A percentile compares a stretch with the other conserved stretches of the same genome.
These are phyloP conservation scores for Macropodus opercularis DNA, from an alignment of 2,797 vertebrate species.

Conservation along the genomic window DNA sequence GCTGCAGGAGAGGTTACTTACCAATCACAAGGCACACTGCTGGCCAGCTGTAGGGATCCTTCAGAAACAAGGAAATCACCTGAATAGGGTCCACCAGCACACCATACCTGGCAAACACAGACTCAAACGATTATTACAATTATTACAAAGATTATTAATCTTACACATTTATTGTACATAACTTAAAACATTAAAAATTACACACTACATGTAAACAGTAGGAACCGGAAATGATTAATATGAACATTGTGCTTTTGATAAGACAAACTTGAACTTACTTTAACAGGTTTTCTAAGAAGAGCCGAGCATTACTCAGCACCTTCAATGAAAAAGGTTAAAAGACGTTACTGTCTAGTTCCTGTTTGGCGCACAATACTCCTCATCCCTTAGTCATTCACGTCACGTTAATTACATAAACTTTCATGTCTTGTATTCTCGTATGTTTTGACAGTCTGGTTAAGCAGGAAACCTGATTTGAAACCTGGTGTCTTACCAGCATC, in stretches of 20 bases:
- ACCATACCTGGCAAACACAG: slow-evolving; percentile 82
- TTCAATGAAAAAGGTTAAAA: slow-evolving; percentile 61
- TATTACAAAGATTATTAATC: no score
- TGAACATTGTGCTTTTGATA: background rate
- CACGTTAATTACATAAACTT: slow-evolving; percentile 25
- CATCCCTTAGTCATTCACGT: background rate
- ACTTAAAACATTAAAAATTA: background rate
- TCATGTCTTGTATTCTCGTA: slow-evolving; percentile 42
- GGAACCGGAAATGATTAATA: background rate
- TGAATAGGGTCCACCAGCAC: slow-evolving; percentile 92
- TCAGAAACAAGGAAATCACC: slow-evolving; percentile 89
- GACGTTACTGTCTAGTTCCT: background rate
- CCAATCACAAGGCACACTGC: slow-evolving; percentile 88
- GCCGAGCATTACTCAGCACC: slow-evolving; percentile 90
- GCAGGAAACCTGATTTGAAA: slow-evolving; percentile 46
- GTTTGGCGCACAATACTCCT: background rate
- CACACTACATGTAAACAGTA: background rate
- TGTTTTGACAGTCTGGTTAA: slow-evolving; percentile 69
- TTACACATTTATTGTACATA: no score
- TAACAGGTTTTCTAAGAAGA: slow-evolving; percentile 94
- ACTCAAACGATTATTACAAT: no score
- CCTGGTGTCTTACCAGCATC: slow-evolving; percentile 88
- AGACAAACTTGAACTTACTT: slow-evolving; percentile 81
- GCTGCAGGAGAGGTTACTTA: slow-evolving; percentile 70
- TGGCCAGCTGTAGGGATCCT: slow-evolving; percentile 92